Base-by-base conservation (phyloP, 2,797 vertebrate genomes). In the Parauchenoglanis ngamensis region DNA sequence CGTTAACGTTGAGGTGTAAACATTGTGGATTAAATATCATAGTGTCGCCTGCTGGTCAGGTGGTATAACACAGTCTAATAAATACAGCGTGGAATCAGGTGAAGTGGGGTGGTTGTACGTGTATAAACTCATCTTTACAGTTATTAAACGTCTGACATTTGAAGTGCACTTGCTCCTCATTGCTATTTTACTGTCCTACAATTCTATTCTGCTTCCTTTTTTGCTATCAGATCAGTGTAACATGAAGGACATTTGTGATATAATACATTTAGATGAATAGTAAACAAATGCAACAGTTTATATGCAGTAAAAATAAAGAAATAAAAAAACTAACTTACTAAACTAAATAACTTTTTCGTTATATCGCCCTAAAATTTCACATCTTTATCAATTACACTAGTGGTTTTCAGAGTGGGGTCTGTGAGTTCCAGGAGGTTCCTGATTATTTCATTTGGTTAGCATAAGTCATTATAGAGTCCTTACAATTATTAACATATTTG, bases 11-110 rank as follows among this genome's bases (percentile, higher is more conserved):
- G 52, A 44, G 23, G 4, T 46, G 78, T 80, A 63, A 81, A 7
- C 11, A 0, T 35, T 21, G 28, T 15, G 15, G 4, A 28, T 44
- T 17, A 44, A 78, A 44, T 25, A 3, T 4, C 4, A 15, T 49
- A 76, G 57, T 76, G 87, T 79, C 88, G 49, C 78, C 88, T 79
- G 80, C 49, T 59, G 88, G 23, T 13, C 8, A 23, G 25, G 61
- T 49, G 46, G 15, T 12, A 0, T 83, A 52, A 79, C 3, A 17
- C 56, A 79, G 31, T 40, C 21, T 59, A 6, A 40, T 40, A 40
- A 54, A 52, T 3, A 21, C 19, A 28, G 46, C 25, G 4, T 46
- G 70, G 5, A 25, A 12, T 73, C 68, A 52, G 52, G n/a, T n/a
- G 44, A 75, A 49, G 19, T 44, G 67, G 17, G 10, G 67, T 70